Evolutionary conservation across 2,888 invertebrate species (phyloP), one percentile per base, ranked within the genome.

Genomic region (Eilema sororculum): DNA sequence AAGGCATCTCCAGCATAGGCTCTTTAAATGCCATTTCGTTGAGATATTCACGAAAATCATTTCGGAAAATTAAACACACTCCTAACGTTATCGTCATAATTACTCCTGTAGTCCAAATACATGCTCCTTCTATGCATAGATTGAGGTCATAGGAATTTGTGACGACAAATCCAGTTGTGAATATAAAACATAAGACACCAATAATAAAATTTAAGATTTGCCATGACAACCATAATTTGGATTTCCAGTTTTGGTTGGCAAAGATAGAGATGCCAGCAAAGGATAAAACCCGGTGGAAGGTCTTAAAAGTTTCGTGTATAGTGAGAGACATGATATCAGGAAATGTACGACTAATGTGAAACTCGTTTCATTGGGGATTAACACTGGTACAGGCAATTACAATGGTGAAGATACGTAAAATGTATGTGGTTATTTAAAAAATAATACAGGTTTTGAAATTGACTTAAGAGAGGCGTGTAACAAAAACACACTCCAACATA

Each of bases 101-200:
- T 0, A 93, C 84, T 3, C 92, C 93, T 0, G 94, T 94, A 0
- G 90, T 89, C 94, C 95, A 95, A 57, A 94, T 88, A 70, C 93
- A 92, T n/a, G 92, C 91, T 0, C 92, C 92, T 84, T 94, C 88
- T n/a, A 94, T 93, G 64, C 90, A 91, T 1, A 90, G 66, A 0
- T 88, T 74, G 0, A 91, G 75, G 68, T 95, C 82, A 0, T 87
- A 84, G 2, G 72, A 75, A 63, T 88, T 89, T 9, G 76, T 68
- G 0, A 86, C 71, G 0, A 94, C 90, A 71, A 91, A 95, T 3
- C 83, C 89, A 0, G 90, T 88, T 0, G 93, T 93, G 59, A 92
- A 93, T 24, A 93, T 70, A 64, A 93, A 91, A 16, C 89, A 89
- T 0, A 92, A 58, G 1, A 89, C 68, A 0, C 89, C 91, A n/a